Base-by-base conservation (phyloP, 2,797 vertebrate species). In the Eutrigla gurnardus region DNA sequence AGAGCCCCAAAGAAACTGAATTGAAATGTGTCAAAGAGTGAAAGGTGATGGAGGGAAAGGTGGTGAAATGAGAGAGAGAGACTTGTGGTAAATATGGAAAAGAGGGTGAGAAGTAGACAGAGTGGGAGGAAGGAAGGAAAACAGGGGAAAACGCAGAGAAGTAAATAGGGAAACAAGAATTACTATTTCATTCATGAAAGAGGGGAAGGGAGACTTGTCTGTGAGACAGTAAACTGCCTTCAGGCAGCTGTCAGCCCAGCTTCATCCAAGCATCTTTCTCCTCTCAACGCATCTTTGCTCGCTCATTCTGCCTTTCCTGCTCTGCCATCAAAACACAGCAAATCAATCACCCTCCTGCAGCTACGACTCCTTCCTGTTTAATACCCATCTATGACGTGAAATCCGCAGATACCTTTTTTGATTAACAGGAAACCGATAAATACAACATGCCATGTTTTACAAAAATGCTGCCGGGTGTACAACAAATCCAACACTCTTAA, bases 241-340 rank as follows among this genome's bases (percentile, higher is more conserved):
- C 60, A 75, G 87, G 90, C 86, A 78, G 83, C 88, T 91, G 89
- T 89, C 92, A 91, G 85, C 74, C 63, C 8, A 78, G 75, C 86
- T 79, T 86, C 87, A 84, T 70, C 46, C 13, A 58, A 72, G 82
- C 82, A 81, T 90, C 73, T 80, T 71, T 76, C 83, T 82, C 72
- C 60, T 65, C 75, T 67, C 54, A 55, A 75, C 42, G 63, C 52
- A 65, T 66, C 79, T 73, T 25, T 47, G 35, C 73, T 79, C 81
- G 61, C 77, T 70, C 77, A 37, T 75, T 76, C 78, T 68, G 72
- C 52, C 77, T 67, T 73, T 78, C 65, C 43, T 5, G 37, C 76
- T 79, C 49, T 37, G n/a, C 79, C 82, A 77, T 86, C 78, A 80
- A 81, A 82, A 87, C 64, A 83, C 77, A 76, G 70, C 77, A 65